Percentiles rank a stretch among this genome's conserved stretches.
Conservation (phyloP, 2,888 invertebrate species). For the Agonum fuliginosum region DNA sequence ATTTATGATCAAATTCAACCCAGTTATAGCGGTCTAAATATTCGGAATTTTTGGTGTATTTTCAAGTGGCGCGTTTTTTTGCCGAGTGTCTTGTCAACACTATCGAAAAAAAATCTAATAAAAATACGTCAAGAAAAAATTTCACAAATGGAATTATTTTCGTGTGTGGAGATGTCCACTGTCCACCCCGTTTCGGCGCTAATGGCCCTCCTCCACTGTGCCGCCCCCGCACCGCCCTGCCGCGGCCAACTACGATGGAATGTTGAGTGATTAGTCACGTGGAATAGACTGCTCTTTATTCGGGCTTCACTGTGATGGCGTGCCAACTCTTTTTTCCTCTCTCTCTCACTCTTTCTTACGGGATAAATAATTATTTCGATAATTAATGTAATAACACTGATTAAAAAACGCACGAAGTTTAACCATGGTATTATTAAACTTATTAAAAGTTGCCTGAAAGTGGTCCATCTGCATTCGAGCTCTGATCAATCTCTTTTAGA, state of each 20-base stretch:
- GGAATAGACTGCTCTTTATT: constrained; percentile 47
- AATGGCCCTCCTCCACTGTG: neutral
- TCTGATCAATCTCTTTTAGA: constrained; percentile 6
- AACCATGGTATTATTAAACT: constrained; percentile 52
- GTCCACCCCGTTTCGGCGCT: neutral
- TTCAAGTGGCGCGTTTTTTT: no score
- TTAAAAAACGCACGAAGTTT: constrained; percentile 55
- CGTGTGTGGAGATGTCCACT: no score
- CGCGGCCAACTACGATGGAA: constrained; percentile 44
- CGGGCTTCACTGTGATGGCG: constrained; percentile 12
- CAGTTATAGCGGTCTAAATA: no score
- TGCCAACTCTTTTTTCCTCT: constrained; percentile 39
- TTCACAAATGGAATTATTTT: no score
- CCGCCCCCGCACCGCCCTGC: constrained; percentile 38
- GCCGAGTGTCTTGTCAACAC: no score
- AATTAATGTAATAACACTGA: constrained; percentile 58
- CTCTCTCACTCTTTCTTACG: constrained; percentile 8
- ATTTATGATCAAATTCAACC: no score
- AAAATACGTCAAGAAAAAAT: no score
- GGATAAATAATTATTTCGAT: constrained; percentile 58
- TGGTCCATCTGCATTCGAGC: constrained; percentile 18
- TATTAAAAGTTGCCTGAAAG: constrained; percentile 41
- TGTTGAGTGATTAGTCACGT: constrained; percentile 53
- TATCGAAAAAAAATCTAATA: no score
- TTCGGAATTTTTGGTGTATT: no score